Evolutionary conservation across 2,113 vertebrate species (phyloP).

Genomic region (Anoplopoma fimbria): DNA sequence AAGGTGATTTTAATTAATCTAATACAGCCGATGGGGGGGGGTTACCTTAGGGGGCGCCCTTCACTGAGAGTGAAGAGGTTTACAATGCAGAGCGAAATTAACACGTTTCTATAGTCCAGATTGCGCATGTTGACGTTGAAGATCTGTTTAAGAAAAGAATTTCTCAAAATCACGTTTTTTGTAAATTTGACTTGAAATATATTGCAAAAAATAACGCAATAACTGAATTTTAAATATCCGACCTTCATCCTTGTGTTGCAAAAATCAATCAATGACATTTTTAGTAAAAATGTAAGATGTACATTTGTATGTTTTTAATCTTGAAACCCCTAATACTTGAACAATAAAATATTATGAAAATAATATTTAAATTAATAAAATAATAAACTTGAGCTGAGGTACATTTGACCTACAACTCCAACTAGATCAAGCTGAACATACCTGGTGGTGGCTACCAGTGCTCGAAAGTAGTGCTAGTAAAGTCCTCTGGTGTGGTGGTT

Average conservation of each 20-base stretch:
- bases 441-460: conserved; percentile 35
- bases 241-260: background rate
- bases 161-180: background rate
- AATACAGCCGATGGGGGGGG: background rate
- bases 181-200: background rate
- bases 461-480: too few relatives aligned
- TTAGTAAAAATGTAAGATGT: background rate
- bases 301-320: background rate
- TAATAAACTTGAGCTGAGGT: background rate
- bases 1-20: background rate
- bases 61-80: conserved; percentile 80
- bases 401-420: background rate
- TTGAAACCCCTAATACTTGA: background rate
- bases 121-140: conserved; percentile 77
- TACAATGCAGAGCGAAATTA: conserved; percentile 83
- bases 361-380: background rate
- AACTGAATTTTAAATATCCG: background rate
- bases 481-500: conserved; percentile 51
- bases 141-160: conserved; percentile 54
- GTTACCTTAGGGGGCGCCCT: conserved; percentile 87
- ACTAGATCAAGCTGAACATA: conserved; percentile 58
- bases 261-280: background rate
- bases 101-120: conserved; percentile 70
- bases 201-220: background rate
- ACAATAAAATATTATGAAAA: background rate